Evolutionary conservation across 2,113 vertebrate genomes (phyloP).

Genomic region (Pseudorasbora parva): DNA sequence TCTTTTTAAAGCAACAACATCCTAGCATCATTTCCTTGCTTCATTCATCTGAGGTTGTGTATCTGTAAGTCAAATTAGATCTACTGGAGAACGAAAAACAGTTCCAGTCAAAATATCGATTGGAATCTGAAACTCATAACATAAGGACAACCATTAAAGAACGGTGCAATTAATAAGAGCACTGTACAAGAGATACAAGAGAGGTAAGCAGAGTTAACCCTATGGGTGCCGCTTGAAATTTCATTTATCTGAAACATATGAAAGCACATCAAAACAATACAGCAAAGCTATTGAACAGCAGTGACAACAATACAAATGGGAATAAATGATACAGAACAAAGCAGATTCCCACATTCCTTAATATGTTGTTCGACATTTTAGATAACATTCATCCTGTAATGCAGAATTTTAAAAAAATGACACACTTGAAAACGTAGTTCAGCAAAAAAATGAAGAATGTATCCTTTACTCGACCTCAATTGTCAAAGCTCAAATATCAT

Average conservation of each 20-base stretch:
- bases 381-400: constrained; percentile 22
- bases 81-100: background rate
- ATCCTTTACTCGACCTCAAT: background rate
- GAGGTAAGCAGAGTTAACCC: constrained; percentile 16
- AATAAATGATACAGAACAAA: constrained; percentile 11
- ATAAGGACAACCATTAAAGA: background rate
- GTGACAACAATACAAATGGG: background rate
- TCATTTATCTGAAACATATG: constrained; percentile 32
- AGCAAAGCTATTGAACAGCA: constrained; percentile 25
- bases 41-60: constrained; percentile 9
- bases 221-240: background rate
- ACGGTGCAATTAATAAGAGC: constrained; percentile 6
- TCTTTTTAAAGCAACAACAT: background rate
- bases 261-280: constrained; percentile 57
- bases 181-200: constrained; percentile 13
- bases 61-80: background rate
- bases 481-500: background rate
- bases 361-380: background rate
- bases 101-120: background rate
- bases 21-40: background rate
- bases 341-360: constrained; percentile 5
- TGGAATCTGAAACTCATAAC: constrained; percentile 2
- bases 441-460: background rate
- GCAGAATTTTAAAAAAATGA: background rate
- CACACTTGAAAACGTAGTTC: background rate